phyloP scores from a whole-genome alignment of 2,888 invertebrate species.

The Pseudococcus jackbeardsleyi region DNA sequence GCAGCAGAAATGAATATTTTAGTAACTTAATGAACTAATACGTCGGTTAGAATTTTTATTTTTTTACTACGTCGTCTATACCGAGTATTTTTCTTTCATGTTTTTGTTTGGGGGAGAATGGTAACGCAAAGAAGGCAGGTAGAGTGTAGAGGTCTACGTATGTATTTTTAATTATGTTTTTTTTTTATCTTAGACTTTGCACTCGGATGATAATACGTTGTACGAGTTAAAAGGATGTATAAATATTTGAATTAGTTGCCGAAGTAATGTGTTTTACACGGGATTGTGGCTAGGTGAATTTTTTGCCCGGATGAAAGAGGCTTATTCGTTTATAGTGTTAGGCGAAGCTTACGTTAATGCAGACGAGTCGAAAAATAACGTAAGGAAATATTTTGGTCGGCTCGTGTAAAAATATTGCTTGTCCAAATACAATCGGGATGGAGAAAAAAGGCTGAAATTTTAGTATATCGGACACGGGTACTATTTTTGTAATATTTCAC shows the following conservation, averaged over 20 bases:
- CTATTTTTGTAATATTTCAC: background rate
- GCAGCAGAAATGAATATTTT: slow-evolving; percentile 16
- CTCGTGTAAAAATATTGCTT: background rate
- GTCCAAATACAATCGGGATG: background rate
- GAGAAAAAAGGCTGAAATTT: background rate
- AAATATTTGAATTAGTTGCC: slow-evolving; percentile 30
- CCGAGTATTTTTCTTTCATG: slow-evolving; percentile 6
- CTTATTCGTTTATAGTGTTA: background rate
- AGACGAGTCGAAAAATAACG: background rate
- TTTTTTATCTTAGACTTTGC: background rate
- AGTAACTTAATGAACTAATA: slow-evolving; percentile 44
- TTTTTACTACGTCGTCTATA: background rate
- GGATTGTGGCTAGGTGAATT: background rate
- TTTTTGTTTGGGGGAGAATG: background rate
- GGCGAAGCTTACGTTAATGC: background rate
- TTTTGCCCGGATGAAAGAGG: background rate
- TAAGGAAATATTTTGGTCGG: background rate
- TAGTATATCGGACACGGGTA: background rate
- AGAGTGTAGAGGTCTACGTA: background rate
- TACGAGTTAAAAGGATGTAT: slow-evolving; percentile 25
- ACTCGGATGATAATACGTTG: background rate
- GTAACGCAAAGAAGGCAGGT: background rate
- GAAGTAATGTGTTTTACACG: background rate
- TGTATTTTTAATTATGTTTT: slow-evolving; percentile 46
- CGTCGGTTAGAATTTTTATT: slow-evolving; percentile 25